Base-by-base conservation (phyloP, 2,888 invertebrate species). In the Hoplodrina blanda region DNA sequence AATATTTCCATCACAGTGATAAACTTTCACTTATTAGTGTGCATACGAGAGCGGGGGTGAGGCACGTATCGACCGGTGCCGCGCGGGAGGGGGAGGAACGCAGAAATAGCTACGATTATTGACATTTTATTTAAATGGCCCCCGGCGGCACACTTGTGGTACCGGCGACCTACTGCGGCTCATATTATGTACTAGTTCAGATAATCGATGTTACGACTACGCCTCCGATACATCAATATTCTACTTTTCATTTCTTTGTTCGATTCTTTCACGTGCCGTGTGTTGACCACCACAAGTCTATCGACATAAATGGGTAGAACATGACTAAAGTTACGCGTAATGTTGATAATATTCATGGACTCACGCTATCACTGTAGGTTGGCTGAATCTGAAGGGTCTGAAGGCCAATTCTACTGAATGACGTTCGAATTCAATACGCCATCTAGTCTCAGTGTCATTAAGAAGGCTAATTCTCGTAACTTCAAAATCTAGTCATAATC, bases 11-110 rank as follows among this genome's bases (percentile, higher is more conserved):
- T 76, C 62, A 66, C 53, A 64, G 59, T 77, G 77, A 81, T 77
- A 71, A 66, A 84, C 83, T 84, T 85, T 84, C 83, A 84, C 83
- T 84, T 81, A 81, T 73, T 53, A 79, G 66, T 30, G 20, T 11
- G 49, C n/a, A 44, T 67, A n/a, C 57, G 46, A 54, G 50, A 46
- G 65, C 59, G 70, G 60, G 65, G 75, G 46, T 67, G 82, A 56
- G 52, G 57, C 49, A 63, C 30, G 3, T 44, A 69, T 54, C 17
- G 41, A 65, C 17, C 59, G 50, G 53, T n/a, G 25, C 20, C n/a
- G 2, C 2, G 44, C 17, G 49, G 25, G 10, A 11, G 55, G 17
- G 13, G 5, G 7, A 0, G 25, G 57, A 15, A 44, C n/a, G n/a
- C 46, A n/a, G 20, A 30, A n/a, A 49, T 54, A 55, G 64, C 54